Base-by-base conservation (phyloP, 2,797 vertebrate species). In the Fundulus diaphanus region DNA sequence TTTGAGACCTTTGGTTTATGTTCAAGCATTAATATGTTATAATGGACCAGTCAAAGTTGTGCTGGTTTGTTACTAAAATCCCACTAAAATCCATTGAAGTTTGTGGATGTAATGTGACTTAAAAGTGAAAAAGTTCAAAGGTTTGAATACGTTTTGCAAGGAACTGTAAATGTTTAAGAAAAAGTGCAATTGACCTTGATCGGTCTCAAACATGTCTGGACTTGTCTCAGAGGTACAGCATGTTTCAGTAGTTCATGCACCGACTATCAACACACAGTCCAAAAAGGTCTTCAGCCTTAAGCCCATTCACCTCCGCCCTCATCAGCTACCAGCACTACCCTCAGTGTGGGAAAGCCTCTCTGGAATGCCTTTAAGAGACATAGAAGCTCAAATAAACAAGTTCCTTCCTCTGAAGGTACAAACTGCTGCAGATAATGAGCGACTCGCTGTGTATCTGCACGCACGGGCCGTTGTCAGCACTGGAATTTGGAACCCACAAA, bases 281-380 rank as follows among this genome's bases (percentile, higher is more conserved):
- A 24, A 78, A 42, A 71, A 84, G 81, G 79, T 82, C 76, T 79
- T 31, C 70, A 56, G 79, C 85, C 85, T 73, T 18, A n/a, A 85
- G 76, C 70, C 49, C 65, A 61, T 72, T 78, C 66, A 74, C 78
- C 88, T 54, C 77, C 59, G 35, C n/a, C 72, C 72, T 81, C 83
- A 51, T 56, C 69, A 68, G 73, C 72, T 46, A 82, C 76, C 81
- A 82, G 79, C 73, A 63, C 77, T 37, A 48, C 78, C 76, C 79
- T 80, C 85, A 74, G 88, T 67, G 88, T 93, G 92, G 91, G 91
- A 92, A 93, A 80, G 88, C 72, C 83, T 65, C 68, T 27, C 44
- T 87, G 92, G 93, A 93, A 93, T 92, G 89, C 88, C 88, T 90
- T 85, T 73, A 88, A 85, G 88, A 90, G 79, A 82, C 76, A 85